Evolutionary conservation across 2,888 invertebrate species (phyloP).

Genomic region (Limenitis camilla): DNA sequence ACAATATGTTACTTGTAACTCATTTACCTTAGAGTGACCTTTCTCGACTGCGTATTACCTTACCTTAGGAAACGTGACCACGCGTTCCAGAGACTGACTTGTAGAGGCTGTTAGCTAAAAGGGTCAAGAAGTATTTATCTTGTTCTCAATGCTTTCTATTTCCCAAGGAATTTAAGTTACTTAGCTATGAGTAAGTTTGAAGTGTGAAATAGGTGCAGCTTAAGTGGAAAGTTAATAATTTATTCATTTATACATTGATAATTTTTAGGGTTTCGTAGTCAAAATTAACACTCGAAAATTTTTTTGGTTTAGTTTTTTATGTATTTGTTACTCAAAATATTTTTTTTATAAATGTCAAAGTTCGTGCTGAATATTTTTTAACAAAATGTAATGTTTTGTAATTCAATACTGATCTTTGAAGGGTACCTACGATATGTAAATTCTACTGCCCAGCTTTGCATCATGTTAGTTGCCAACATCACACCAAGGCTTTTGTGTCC

Average conservation of each 20-base stretch:
- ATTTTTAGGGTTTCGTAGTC: too few species aligned
- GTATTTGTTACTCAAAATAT: too few species aligned
- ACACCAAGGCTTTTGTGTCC: conserved; percentile 18
- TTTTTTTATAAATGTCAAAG: too few species aligned
- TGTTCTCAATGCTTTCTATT: neutral
- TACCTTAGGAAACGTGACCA: conserved; percentile 29
- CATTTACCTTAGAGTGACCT: conserved; percentile 45
- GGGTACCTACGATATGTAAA: neutral
- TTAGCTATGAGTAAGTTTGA: too few species aligned
- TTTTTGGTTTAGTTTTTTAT: too few species aligned
- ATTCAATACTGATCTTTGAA: neutral
- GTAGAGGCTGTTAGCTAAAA: conserved; percentile 6
- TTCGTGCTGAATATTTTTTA: too few species aligned
- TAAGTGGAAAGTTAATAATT: too few species aligned
- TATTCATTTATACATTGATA: too few species aligned
- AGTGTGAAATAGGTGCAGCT: too few species aligned
- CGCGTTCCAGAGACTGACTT: conserved; percentile 19
- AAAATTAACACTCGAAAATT: too few species aligned
- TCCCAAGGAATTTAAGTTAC: too few species aligned
- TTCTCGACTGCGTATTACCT: conserved; percentile 26
- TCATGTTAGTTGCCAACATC: conserved; percentile 4
- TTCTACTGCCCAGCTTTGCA: neutral
- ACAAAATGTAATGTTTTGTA: too few species aligned
- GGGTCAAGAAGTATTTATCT: neutral
- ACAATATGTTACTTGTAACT: conserved; percentile 26